Base-by-base conservation (phyloP, 2,888 invertebrate genomes). In the Tachystola acroxantha region DNA sequence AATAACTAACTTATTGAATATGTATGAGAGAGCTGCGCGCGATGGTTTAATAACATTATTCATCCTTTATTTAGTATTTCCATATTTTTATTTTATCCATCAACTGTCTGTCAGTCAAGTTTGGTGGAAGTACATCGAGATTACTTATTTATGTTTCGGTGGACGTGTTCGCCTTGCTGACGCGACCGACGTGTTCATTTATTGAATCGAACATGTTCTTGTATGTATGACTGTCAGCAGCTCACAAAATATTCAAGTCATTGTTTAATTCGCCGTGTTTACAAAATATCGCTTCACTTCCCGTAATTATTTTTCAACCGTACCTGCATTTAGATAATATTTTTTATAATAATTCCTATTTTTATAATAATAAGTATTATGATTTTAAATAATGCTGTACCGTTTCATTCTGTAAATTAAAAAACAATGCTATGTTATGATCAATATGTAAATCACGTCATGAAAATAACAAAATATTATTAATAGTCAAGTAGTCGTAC, bases 1-100 rank as follows among this genome's bases (percentile, higher is more conserved):
- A 75, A 72, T 70, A 79, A 69, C 65, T 64, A 53, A 64, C 57
- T 63, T 60, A 62, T 67, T 73, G 71, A 77, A 77, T 79, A 76
- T 76, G 58, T 64, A 78, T 76, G 67, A 77, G 66, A 48, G 53
- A 51, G 53, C 46, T 48, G 57, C 47, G 36, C 31, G 6, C 32
- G 10, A 35, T 20, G 34, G 53, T 55, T 63, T 66, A 65, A 73
- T 66, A 73, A 64, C 64, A 72, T 73, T 63, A 65, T 67, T 62
- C 55, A 58, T 58, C 50, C 58, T 59, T 55, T 67, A 64, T 66
- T 64, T 60, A 50, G 54, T 56, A 60, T 67, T 68, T 67, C 55
- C 54, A 53, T 64, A 65, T 70, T 62, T 65, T 72, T 68, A 33
- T 46, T 48, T 50, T 48, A 42, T 46, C 46, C 42, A 44, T 42